Base-by-base conservation (phyloP, 37 sponge, comb jelly and placozoan genomes). In the Halichondria panicea region DNA sequence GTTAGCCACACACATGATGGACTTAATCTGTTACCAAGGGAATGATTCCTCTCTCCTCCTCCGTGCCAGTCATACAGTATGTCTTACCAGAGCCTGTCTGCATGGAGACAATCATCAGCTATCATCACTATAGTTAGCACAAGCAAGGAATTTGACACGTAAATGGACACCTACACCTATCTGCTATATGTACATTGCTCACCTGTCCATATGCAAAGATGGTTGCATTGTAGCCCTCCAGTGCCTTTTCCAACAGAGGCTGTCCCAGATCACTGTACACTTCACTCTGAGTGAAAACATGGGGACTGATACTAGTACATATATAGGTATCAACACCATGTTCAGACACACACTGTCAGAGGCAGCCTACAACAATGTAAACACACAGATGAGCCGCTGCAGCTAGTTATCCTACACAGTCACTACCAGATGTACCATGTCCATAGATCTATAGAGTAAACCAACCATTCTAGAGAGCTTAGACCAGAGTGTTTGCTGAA, bases 181-280 rank as follows among this genome's bases (percentile, higher is more conserved):
- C 11, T 48, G 52, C 11, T 48, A 15, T 18, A 58, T n/a, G 60
- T 24, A 24, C 60, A 58, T 65, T 30, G 15, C 66, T 34, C 40
- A 65, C 66, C 77, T 95, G 96, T 15, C 96, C 96, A 50, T 95
- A 95, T 4, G 96, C 96, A 79, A 95, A 95, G 64, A 95, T 92
- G 32, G 96, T 95, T 1, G 91, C 96, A 82, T 95, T 95, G 85
- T 85, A 95, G 0, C 96, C 96, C 35, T 65, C 66, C 36, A 65
- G 38, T 9, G 66, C 66, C 66, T 65, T 65, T 22, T 65, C 42
- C 41, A 65, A 40, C 7, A 65, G 42, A 12, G 66, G 66, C 66
- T 38, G 42, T 37, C 66, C 66, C 12, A 65, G 22, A 33, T 65
- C 66, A n/a, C 6, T 7, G 42, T 65, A 65, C 42, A 65, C 36